These are phyloP conservation scores for Tarsius wallacei DNA, from an alignment of 2,797 vertebrate genomes.

Conservation along the genomic window DNA sequence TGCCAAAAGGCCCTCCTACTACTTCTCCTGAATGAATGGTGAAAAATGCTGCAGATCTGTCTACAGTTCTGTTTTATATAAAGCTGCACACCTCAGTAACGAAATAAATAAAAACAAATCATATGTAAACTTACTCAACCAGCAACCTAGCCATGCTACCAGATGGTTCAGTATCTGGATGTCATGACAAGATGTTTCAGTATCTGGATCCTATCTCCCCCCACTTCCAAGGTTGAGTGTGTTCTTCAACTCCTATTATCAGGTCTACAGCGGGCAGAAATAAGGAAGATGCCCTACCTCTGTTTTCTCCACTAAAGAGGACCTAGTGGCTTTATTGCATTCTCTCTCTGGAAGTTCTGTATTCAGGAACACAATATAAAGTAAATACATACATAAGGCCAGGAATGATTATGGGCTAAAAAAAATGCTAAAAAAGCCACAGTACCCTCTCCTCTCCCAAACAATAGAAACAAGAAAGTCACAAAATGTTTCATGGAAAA, in stretches of 20 bases:
- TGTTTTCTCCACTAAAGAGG: not conserved
- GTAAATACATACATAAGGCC: not conserved
- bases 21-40: not conserved
- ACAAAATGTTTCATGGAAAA: not conserved
- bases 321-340: not conserved
- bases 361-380: not conserved
- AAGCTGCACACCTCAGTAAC: not conserved
- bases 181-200: not conserved
- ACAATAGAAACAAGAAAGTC: not conserved
- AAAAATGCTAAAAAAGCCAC: not conserved
- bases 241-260: too few relatives aligned
- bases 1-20: not conserved
- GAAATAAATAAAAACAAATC: not conserved
- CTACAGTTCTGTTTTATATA: not conserved
- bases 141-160: not conserved
- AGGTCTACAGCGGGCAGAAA: not conserved
- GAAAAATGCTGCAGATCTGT: not conserved
- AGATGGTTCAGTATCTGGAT: not conserved
- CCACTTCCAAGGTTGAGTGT: not conserved
- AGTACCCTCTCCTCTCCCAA: not conserved
- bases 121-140: not conserved
- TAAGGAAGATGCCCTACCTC: not conserved
- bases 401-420: not conserved
- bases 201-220: not conserved
- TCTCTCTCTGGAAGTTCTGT: not conserved